Evolutionary conservation across 1,140 invertebrate genomes (phyloP), one percentile per base, ranked within the genome.

Genomic region (Globodera rostochiensis): DNA sequence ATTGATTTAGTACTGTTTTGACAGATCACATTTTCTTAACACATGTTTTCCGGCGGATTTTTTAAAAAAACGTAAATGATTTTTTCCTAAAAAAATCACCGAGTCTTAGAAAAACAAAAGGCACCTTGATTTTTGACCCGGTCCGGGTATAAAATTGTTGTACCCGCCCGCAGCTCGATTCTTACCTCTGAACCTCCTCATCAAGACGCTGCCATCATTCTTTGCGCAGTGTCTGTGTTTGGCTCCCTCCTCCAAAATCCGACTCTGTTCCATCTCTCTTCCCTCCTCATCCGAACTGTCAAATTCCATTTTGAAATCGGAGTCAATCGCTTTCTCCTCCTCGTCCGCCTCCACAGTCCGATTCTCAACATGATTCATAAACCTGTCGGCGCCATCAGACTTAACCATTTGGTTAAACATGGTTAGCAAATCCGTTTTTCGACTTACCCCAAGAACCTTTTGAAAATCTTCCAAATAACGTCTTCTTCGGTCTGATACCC

Each of bases 401-500:
- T 80, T 2, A 60, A 85, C 70, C 49, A 66, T 11, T 9, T 13
- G 73, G 50, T 36, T 36, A 21, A n/a, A 36, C 76, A 50, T 45
- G 80, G 53, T n/a, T 57, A 82, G 79, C 47, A n/a, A 69, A 84
- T 84, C 6, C 57, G 25, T 25, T 47, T 15, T 19, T 86, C 78
- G 21, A 46, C 81, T 70, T 86, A 74, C 13, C 9, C 71, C 19
- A n/a, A 75, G 21, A 13, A 4, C 15, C 25, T 1, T 45, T 11
- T 53, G 64, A 75, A 45, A 57, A 8, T 75, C 15, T 25, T 66
- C 64, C 11, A 87, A 71, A 50, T 87, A 79, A 45, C 85, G 25
- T 50, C 81, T 79, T 47, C 67, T n/a, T 46, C 84, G 86, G 79
- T 83, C 91, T 87, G 74, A 90, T 88, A 79, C 88, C 85, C 80